Conservation (phyloP, 2,888 invertebrate genomes). For the Cistogaster globosa region DNA sequence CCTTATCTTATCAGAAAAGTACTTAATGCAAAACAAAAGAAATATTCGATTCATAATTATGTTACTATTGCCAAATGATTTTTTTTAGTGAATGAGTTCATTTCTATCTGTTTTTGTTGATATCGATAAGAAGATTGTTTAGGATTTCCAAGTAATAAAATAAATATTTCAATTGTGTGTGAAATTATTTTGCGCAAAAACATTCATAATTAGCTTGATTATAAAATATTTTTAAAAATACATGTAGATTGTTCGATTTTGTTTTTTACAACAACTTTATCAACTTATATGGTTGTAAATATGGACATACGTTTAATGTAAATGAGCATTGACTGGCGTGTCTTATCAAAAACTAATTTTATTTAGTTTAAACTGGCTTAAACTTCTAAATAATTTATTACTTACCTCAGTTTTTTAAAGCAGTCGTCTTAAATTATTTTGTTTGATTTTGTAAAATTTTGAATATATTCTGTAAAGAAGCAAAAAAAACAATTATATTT, state of each 20-base stretch:
- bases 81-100: background rate
- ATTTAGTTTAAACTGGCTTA: slow-evolving; percentile 17
- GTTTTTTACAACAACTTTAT: slow-evolving; percentile 16
- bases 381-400: background rate
- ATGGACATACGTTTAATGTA: background rate
- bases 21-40: too few relatives aligned
- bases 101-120: background rate
- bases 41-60: background rate
- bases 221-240: slow-evolving; percentile 6
- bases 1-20: too few relatives aligned
- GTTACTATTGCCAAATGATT: slow-evolving; percentile 6
- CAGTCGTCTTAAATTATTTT: background rate
- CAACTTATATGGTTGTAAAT: background rate
- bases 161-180: slow-evolving; percentile 8
- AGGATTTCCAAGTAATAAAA: slow-evolving; percentile 12
- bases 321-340: background rate
- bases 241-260: background rate
- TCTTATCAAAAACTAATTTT: background rate
- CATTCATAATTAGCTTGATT: slow-evolving; percentile 3
- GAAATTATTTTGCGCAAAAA: background rate
- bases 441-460: background rate
- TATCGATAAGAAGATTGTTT: background rate
- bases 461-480: too few relatives aligned
- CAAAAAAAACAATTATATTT: too few relatives aligned
- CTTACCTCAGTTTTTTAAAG: slow-evolving; percentile 10